Evolutionary conservation across 2,113 vertebrate species (phyloP).

Genomic region (Chelonoidis abingdonii): DNA sequence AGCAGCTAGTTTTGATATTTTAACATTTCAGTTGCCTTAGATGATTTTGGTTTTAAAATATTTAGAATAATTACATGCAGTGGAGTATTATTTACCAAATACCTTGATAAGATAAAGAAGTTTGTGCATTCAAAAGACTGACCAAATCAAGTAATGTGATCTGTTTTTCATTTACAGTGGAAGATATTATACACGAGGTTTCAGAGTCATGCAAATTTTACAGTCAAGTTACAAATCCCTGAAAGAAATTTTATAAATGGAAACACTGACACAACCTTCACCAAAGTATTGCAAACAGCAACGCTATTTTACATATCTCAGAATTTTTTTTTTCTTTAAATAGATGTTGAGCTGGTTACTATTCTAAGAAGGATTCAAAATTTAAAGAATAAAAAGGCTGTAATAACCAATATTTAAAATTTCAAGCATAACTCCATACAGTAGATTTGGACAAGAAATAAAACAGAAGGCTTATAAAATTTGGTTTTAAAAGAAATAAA

Average conservation of each 20-base stretch:
- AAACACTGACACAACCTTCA: slow-evolving; percentile 88
- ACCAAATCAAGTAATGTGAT: slow-evolving; percentile 63
- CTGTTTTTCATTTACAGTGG: slow-evolving; percentile 60
- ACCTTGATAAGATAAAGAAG: slow-evolving; percentile 27
- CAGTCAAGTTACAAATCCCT: slow-evolving; percentile 82
- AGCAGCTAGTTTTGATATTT: slow-evolving; percentile 37
- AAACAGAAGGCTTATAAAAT: neutral
- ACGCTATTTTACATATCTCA: slow-evolving; percentile 77
- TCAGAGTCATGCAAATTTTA: slow-evolving; percentile 82
- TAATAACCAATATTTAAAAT: slow-evolving; percentile 57
- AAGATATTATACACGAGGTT: slow-evolving; percentile 80
- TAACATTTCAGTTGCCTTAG: slow-evolving; percentile 50
- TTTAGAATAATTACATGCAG: neutral
- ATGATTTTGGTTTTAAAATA: slow-evolving; percentile 27
- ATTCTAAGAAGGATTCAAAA: slow-evolving; percentile 66
- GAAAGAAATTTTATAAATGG: slow-evolving; percentile 85
- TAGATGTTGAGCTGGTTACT: slow-evolving; percentile 34
- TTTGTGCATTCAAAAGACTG: slow-evolving; percentile 46
- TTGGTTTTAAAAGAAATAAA: slow-evolving; percentile 14
- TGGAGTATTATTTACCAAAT: slow-evolving; percentile 25
- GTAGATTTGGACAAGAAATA: slow-evolving; percentile 47
- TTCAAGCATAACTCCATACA: slow-evolving; percentile 60
- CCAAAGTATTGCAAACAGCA: slow-evolving; percentile 86
- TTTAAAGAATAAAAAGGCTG: neutral
- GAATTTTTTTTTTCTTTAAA: slow-evolving; percentile 66